phyloP scores from a whole-genome alignment of 2,888 invertebrate species.

The Leptopilina myrica region DNA sequence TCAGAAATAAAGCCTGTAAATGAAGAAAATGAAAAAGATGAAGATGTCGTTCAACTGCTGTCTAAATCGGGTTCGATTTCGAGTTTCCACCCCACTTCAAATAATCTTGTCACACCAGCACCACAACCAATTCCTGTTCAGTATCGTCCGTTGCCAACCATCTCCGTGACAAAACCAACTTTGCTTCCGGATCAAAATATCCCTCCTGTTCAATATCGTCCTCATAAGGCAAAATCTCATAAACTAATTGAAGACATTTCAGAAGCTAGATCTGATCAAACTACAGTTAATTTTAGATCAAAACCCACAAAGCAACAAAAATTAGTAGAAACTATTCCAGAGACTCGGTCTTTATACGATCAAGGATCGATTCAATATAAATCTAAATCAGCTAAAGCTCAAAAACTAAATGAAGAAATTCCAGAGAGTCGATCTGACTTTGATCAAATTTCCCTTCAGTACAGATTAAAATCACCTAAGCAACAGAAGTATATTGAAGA shows the following conservation, averaged over 20 bases:
- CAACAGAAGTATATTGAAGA: slow-evolving; percentile 10
- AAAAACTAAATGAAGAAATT: slow-evolving; percentile 63
- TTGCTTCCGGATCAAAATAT: slow-evolving; percentile 51
- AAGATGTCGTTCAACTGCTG: slow-evolving; percentile 58
- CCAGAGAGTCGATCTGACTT: slow-evolving; percentile 50
- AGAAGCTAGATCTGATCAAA: slow-evolving; percentile 2
- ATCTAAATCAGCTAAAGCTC: slow-evolving; percentile 62
- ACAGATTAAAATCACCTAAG: slow-evolving; percentile 7
- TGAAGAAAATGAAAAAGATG: slow-evolving; percentile 66
- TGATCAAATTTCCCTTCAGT: slow-evolving; percentile 21
- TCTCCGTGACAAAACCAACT: slow-evolving; percentile 25
- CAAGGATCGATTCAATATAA: slow-evolving; percentile 56
- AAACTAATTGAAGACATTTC: background rate
- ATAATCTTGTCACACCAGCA: slow-evolving; percentile 49
- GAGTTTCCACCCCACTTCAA: slow-evolving; percentile 43
- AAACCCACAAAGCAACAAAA: slow-evolving; percentile 12
- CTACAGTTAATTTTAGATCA: background rate
- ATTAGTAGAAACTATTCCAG: slow-evolving; percentile 44
- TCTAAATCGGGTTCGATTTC: slow-evolving; percentile 59
- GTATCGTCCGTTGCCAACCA: slow-evolving; percentile 42
- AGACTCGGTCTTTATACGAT: slow-evolving; percentile 37
- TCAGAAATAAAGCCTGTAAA: slow-evolving; percentile 66
- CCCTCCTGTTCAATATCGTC: slow-evolving; percentile 60
- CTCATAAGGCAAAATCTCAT: slow-evolving; percentile 45
- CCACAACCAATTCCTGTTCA: slow-evolving; percentile 42